A percentile compares a stretch with the other conserved stretches of the same genome.
phyloP scores from a whole-genome alignment of 2,797 vertebrate genomes.

The Nyctalus aviator region DNA sequence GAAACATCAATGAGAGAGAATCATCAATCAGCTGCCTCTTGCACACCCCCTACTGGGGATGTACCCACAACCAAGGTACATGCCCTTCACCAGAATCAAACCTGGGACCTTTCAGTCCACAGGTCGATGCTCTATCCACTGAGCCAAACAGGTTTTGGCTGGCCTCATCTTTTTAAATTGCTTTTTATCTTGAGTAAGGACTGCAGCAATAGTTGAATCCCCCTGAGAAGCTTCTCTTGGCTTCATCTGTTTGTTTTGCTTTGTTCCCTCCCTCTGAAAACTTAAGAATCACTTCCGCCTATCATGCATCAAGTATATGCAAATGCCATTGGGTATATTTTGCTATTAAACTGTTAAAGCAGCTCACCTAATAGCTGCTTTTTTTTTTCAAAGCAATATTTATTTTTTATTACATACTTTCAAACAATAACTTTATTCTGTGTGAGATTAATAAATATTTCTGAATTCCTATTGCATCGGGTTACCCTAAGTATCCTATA shows the following conservation, averaged over 20 bases:
- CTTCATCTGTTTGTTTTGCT: background rate
- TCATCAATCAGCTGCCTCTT: no score
- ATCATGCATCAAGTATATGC: background rate
- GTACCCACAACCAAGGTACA: no score
- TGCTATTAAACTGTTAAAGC: background rate
- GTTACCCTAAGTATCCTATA: background rate
- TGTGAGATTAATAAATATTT: constrained; percentile 29
- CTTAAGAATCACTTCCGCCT: background rate
- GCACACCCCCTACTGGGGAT: no score
- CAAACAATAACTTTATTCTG: constrained; percentile 11
- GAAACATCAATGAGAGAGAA: no score
- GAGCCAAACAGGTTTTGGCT: no score
- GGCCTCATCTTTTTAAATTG: background rate
- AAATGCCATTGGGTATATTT: background rate
- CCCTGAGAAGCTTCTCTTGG: background rate
- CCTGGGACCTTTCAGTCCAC: no score
- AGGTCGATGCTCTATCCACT: no score
- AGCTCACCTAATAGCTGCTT: background rate
- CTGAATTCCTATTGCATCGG: background rate
- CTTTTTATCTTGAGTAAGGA: background rate
- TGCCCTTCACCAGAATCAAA: no score
- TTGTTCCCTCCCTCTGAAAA: background rate
- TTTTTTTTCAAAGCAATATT: background rate
- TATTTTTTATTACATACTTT: constrained; percentile 26
- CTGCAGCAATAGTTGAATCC: background rate